phyloP scores from a whole-genome alignment of 2,888 invertebrate genomes.

The Lomographa bimaculata region DNA sequence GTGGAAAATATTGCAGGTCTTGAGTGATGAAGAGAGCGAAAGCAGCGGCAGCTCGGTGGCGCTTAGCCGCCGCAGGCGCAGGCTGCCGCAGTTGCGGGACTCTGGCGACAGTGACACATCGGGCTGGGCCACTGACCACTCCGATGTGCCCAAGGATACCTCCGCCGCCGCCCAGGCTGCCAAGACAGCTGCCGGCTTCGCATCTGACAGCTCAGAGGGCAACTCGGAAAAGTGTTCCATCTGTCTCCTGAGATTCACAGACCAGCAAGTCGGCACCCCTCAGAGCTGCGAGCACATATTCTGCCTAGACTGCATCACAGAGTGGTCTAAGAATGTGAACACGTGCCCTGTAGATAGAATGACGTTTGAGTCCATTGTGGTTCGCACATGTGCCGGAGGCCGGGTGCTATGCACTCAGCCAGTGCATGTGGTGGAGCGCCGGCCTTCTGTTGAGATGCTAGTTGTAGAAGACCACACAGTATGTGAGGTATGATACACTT shows the following conservation, averaged over 20 bases:
- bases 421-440: constrained; percentile 80
- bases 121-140: constrained; percentile 53
- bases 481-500: constrained; percentile 87
- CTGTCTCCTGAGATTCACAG: constrained; percentile 89
- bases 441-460: constrained; percentile 73
- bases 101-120: constrained; percentile 66
- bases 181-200: constrained; percentile 58
- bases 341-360: constrained; percentile 97
- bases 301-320: constrained; percentile 94
- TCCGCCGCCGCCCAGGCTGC: constrained; percentile 21
- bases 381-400: constrained; percentile 87
- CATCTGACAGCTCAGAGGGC: constrained; percentile 86
- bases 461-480: constrained; percentile 87
- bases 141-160: constrained; percentile 32
- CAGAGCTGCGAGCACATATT: constrained; percentile 95
- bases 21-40: constrained; percentile 76
- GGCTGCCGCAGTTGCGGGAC: constrained; percentile 60
- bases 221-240: constrained; percentile 95
- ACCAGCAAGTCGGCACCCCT: constrained; percentile 93
- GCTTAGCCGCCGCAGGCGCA: constrained; percentile 56
- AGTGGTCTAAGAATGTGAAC: constrained; percentile 98
- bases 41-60: constrained; percentile 69
- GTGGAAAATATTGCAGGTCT: constrained; percentile 67
- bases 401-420: constrained; percentile 86
- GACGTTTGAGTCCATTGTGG: constrained; percentile 90